Percentiles rank a stretch among this genome's conserved stretches.
These are phyloP conservation scores for Pangasius macronema DNA, from an alignment of 2,797 vertebrate genomes.

Conservation along the genomic window DNA sequence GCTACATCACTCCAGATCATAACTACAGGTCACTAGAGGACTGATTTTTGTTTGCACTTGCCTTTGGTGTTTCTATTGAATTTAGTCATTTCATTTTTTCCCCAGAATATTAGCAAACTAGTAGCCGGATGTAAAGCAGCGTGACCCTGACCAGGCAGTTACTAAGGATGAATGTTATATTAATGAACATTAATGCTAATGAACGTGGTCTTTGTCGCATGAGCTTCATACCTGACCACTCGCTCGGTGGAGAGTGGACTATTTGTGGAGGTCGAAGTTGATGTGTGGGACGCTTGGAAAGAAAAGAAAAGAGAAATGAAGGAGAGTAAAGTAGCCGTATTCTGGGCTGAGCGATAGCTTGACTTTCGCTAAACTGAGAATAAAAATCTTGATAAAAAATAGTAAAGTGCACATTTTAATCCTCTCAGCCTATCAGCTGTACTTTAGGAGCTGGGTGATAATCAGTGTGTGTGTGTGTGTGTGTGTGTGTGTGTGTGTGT, in stretches of 20 bases:
- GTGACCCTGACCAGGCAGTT: background rate
- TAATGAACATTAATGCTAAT: background rate
- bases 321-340: background rate
- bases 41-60: background rate
- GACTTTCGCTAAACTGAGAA: no score
- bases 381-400: background rate
- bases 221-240: background rate
- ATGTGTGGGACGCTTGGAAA: no score
- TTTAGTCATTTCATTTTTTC: background rate
- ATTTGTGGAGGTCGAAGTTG: no score
- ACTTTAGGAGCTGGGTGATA: background rate
- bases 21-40: no score
- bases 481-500: slow-evolving; percentile 30
- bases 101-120: background rate
- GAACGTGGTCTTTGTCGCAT: background rate
- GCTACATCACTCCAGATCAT: background rate
- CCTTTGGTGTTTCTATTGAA: background rate
- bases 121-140: background rate
- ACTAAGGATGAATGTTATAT: background rate
- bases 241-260: no score
- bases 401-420: background rate
- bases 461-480: background rate
- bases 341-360: background rate
- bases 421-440: background rate
- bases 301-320: no score